Percentiles rank a stretch among this genome's conserved stretches.
phyloP scores from a whole-genome alignment of 2,888 invertebrate species.

The Polietes domitor region DNA sequence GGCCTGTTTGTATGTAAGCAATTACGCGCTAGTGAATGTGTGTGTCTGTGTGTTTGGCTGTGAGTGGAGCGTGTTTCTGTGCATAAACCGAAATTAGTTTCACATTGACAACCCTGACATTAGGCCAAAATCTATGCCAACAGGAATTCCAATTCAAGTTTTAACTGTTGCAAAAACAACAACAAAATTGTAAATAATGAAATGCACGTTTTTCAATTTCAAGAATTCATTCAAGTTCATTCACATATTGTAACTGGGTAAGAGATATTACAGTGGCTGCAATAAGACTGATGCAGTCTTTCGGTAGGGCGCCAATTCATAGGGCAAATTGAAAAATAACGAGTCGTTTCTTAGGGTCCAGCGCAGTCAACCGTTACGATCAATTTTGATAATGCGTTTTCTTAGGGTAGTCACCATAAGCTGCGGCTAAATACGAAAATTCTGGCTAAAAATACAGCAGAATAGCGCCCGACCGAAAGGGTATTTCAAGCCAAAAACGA shows the following conservation, averaged over 20 bases:
- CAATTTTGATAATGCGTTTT: no score
- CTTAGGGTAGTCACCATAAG: no score
- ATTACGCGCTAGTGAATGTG: not conserved
- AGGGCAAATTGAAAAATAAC: no score
- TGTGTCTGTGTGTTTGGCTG: not conserved
- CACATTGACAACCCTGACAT: constrained; percentile 54
- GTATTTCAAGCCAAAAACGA: no score
- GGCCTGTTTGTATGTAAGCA: not conserved
- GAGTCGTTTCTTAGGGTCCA: no score
- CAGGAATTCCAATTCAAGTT: constrained; percentile 22
- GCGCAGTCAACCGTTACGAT: no score
- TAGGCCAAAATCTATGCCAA: constrained; percentile 39
- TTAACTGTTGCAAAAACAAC: not conserved
- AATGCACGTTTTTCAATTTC: not conserved
- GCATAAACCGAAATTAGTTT: not conserved
- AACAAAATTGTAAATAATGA: not conserved
- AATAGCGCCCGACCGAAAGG: no score
- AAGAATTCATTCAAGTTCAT: constrained; percentile 3
- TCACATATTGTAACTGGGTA: not conserved
- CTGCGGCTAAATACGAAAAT: no score
- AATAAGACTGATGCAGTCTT: not conserved
- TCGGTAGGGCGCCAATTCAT: no score
- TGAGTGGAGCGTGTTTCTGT: not conserved
- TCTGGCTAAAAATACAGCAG: no score
- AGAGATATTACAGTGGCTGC: not conserved